Evolutionary conservation across 2,113 vertebrate genomes (phyloP).

Genomic region (Camelus bactrianus): DNA sequence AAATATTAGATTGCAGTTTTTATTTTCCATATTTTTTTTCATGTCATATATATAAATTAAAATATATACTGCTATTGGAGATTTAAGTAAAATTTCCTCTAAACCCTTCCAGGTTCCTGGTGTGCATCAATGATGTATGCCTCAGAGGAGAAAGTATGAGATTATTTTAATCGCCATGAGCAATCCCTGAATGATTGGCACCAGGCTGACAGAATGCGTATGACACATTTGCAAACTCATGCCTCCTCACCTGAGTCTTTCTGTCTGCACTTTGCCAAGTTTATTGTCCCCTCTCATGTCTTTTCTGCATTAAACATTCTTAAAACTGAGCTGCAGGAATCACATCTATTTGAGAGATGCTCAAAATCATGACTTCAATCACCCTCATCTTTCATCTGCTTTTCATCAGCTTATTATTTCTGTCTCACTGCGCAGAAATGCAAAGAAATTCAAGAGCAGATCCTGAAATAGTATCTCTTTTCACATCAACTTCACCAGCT

Average conservation of each 20-base stretch:
- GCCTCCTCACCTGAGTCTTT: not conserved
- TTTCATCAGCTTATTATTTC: conserved; percentile 50
- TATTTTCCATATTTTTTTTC: not conserved
- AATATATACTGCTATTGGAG: not conserved
- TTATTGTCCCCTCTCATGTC: not conserved
- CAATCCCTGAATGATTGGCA: conserved; percentile 33
- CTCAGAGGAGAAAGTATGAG: not conserved
- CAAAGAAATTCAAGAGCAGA: not conserved
- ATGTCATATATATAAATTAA: not conserved
- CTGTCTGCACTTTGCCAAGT: conserved; percentile 3
- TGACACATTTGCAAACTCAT: not conserved
- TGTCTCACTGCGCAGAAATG: not conserved
- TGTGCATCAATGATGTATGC: conserved; percentile 37
- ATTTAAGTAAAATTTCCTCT: not conserved
- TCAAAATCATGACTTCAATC: conserved; percentile 50
- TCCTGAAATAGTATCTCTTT: conserved; percentile 25
- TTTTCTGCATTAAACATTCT: conserved; percentile 24
- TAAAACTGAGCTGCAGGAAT: not conserved
- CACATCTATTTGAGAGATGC: not conserved
- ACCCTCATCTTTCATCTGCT: not conserved
- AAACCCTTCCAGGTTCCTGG: conserved; percentile 20
- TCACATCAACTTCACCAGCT: conserved; percentile 35
- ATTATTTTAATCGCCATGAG: conserved; percentile 62
- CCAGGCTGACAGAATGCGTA: not conserved
- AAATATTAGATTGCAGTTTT: not conserved